A percentile compares a stretch with the other conserved stretches of the same genome.
These are phyloP conservation scores for Nasonia giraulti DNA, from an alignment of 1,140 invertebrate species.

Conservation along the genomic window DNA sequence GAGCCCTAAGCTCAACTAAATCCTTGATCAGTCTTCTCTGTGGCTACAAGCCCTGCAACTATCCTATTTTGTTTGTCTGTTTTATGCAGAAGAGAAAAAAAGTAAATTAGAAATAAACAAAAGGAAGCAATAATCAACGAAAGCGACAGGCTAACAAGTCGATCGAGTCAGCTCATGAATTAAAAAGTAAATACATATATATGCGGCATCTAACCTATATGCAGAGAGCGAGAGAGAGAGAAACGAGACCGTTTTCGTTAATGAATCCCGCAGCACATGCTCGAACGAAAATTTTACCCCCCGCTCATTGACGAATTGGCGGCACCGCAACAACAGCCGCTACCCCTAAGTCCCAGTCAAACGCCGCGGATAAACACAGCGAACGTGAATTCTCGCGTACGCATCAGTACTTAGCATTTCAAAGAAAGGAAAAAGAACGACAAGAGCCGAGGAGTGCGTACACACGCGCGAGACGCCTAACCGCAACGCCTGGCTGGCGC, in stretches of 20 bases:
- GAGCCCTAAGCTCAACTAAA: neutral
- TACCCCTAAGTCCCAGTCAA: neutral
- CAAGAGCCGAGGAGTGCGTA: neutral
- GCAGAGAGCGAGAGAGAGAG: neutral
- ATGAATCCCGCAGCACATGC: neutral
- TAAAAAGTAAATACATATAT: neutral
- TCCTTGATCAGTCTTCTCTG: conserved; percentile 25
- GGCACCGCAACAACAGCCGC: too few species aligned
- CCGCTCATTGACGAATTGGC: neutral
- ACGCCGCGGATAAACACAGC: neutral
- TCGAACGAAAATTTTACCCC: neutral
- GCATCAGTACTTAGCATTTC: neutral
- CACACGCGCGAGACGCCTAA: conserved; percentile 1
- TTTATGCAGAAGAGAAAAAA: conserved; percentile 4
- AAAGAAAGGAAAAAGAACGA: conserved; percentile 1
- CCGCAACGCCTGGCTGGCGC: neutral
- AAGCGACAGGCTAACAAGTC: neutral
- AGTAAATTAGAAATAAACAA: neutral
- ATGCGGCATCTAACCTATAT: neutral
- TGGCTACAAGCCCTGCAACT: neutral
- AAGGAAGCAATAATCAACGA: neutral
- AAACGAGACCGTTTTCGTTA: neutral
- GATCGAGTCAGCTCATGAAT: neutral
- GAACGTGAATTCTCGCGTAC: neutral
- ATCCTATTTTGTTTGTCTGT: conserved; percentile 12